Evolutionary conservation across 2,888 invertebrate genomes (phyloP).

Genomic region (Deroplatys truncata): DNA sequence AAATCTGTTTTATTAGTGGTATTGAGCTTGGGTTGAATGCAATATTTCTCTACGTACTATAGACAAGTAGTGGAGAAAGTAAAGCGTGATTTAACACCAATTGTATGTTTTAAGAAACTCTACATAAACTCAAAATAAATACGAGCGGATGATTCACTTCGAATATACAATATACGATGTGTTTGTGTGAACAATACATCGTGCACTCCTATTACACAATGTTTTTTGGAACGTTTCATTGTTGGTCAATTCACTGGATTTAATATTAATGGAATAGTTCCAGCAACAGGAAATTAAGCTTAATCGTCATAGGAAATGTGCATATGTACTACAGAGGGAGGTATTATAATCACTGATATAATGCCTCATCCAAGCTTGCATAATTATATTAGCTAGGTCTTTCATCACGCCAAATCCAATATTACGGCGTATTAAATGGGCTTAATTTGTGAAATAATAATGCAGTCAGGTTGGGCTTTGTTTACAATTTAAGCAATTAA

Average conservation of each 20-base stretch:
- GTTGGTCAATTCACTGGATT: neutral
- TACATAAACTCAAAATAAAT: too few relatives aligned
- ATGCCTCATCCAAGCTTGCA: neutral
- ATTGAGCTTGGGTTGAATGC: too few relatives aligned
- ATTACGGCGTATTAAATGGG: neutral
- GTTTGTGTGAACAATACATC: too few relatives aligned
- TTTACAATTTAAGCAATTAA: too few relatives aligned
- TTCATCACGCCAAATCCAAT: neutral
- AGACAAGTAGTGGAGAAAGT: too few relatives aligned
- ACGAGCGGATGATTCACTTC: too few relatives aligned
- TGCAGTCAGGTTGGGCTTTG: neutral
- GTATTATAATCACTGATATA: neutral
- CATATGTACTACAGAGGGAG: neutral
- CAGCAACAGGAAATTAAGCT: neutral
- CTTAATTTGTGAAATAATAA: neutral
- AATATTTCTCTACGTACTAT: too few relatives aligned
- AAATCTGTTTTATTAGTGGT: too few relatives aligned
- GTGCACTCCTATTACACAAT: neutral
- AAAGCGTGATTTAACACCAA: too few relatives aligned
- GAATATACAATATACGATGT: too few relatives aligned
- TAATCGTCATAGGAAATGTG: neutral
- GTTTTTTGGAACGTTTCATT: neutral
- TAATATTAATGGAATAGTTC: neutral
- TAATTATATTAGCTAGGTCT: neutral
- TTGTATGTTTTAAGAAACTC: too few relatives aligned